Evolutionary conservation across 2,113 vertebrate genomes (phyloP), one percentile per base, ranked within the genome.

Genomic region (Mustela lutreola): DNA sequence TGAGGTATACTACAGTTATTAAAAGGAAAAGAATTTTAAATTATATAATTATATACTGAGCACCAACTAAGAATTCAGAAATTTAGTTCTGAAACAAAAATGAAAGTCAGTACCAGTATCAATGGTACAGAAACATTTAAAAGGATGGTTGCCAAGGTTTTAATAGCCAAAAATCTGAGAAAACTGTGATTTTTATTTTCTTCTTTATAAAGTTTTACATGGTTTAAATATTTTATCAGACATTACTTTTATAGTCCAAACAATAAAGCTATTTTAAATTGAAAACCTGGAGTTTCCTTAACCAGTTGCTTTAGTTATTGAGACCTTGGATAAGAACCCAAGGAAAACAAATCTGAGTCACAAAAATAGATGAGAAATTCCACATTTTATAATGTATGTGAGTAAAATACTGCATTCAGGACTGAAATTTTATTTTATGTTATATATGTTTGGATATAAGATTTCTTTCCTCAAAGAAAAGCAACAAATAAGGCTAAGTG

Each of bases 181-280:
- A 97, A 75, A 94, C 65, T 63, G 36, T 62, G 24, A 70, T 4
- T 94, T 97, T 91, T 94, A 71, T n/a, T 81, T 94, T 91, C 75
- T 94, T 92, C 42, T 90, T 95, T 88, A 93, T 70, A 26, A 94
- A 97, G 31, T 58, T 71, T 67, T 96, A 0, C 56, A 73, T 16
- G 36, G 31, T 62, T 42, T 84, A 45, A 89, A 42, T 93, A 89
- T 79, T 79, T 78, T 75, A 90, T 12, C 94, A 97, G 24, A 63
- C 2, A 73, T 63, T 91, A 94, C 6, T 88, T 84, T 85, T 62
- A 73, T 16, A 94, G 14, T 90, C 22, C 48, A 93, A 97, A 76
- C 11, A 93, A 97, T 60, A 85, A 84, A 92, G 2, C 11, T 78
- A 62, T 88, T 94, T 80, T 73, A 76, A 65, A 33, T 73, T 80